Conservation (phyloP, 1,140 invertebrate species). For the Copidosoma floridanum region DNA sequence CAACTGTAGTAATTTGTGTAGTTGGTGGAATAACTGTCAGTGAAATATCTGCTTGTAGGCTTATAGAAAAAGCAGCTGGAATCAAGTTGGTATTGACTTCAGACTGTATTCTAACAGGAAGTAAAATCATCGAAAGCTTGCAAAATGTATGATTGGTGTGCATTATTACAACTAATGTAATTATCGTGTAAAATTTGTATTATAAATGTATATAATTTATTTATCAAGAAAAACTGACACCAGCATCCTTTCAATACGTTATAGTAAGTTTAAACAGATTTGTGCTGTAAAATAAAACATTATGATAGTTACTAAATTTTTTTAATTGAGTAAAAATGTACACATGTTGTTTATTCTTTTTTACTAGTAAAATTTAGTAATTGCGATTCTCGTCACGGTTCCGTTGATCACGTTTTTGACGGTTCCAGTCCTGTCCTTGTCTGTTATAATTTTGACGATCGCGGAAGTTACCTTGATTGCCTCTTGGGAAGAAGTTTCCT, state of each 20-base stretch:
- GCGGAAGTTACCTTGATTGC: constrained; percentile 58
- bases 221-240: not conserved
- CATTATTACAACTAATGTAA: too few species aligned
- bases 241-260: too few species aligned
- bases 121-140: constrained; percentile 60
- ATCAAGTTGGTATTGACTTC: constrained; percentile 70
- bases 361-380: constrained; percentile 39
- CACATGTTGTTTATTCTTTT: too few species aligned
- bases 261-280: too few species aligned
- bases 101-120: constrained; percentile 70
- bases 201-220: constrained; percentile 12
- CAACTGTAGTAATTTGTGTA: constrained; percentile 75
- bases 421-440: constrained; percentile 57
- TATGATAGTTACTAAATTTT: not conserved
- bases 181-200: not conserved
- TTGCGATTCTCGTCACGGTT: constrained; percentile 52
- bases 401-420: constrained; percentile 54
- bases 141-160: constrained; percentile 42
- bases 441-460: constrained; percentile 59
- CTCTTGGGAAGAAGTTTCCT: constrained; percentile 60
- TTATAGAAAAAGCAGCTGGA: constrained; percentile 71
- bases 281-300: too few species aligned
- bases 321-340: constrained; percentile 24
- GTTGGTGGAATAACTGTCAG: constrained; percentile 91
- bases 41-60: constrained; percentile 84